Conservation (phyloP, 2,113 vertebrate genomes). For the Calonectris borealis region DNA sequence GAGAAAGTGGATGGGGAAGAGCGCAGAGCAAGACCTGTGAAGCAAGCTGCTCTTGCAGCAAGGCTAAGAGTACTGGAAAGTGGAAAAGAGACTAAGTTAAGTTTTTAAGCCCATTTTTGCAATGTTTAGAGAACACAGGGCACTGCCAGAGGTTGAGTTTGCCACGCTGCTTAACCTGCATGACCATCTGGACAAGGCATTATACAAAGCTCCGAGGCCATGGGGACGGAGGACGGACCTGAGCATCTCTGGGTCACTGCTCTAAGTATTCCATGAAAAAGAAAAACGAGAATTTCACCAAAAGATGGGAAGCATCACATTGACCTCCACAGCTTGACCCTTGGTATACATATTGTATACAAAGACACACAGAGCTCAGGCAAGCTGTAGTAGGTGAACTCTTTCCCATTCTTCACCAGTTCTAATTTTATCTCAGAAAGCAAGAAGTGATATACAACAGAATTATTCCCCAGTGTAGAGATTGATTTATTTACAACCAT, state of each 20-base stretch:
- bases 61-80: neutral
- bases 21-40: neutral
- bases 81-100: neutral
- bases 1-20: neutral
- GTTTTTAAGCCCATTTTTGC: neutral
- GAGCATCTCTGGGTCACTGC: neutral
- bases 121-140: neutral
- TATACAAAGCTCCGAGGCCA: neutral
- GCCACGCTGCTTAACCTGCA: neutral
- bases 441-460: neutral
- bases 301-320: neutral
- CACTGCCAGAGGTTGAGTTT: neutral
- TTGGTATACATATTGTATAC: neutral
- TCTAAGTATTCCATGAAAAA: neutral
- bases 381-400: neutral
- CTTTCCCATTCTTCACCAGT: neutral
- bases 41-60: neutral
- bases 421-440: neutral
- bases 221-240: fast-evolving
- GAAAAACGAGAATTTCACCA: neutral
- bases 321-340: neutral
- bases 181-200: neutral
- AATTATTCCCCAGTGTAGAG: neutral
- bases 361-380: neutral
- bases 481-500: neutral